Evolutionary conservation across 2,113 vertebrate species (phyloP).

Genomic region (Sterna hirundo): DNA sequence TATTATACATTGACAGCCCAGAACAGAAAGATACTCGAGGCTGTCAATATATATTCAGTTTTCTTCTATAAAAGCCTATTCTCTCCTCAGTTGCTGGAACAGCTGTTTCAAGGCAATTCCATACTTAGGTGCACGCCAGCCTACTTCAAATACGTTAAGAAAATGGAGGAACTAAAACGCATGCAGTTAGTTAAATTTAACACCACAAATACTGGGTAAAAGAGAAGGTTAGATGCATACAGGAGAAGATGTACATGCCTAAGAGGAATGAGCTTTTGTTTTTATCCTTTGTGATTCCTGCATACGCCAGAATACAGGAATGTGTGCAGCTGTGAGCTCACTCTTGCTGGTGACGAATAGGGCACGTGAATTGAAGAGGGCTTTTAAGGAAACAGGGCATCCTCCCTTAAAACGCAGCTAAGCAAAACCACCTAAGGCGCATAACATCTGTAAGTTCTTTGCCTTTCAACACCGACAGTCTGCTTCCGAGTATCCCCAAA

Average conservation of each 20-base stretch:
- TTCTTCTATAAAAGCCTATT: background rate
- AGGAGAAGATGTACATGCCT: background rate
- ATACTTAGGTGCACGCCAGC: background rate
- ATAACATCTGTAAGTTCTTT: background rate
- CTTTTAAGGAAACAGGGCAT: background rate
- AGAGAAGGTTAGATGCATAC: background rate
- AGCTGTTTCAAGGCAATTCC: background rate
- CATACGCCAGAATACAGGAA: background rate
- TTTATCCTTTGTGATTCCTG: background rate
- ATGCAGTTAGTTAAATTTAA: background rate
- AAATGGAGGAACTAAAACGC: background rate
- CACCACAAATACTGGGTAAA: background rate
- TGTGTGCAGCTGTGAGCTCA: background rate
- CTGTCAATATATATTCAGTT: background rate
- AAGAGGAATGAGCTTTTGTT: background rate
- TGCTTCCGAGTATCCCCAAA: background rate
- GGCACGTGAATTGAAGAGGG: rapidly evolving
- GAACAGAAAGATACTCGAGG: background rate
- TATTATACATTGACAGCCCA: background rate
- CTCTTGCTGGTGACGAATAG: background rate
- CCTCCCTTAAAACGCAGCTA: background rate
- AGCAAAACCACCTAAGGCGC: background rate
- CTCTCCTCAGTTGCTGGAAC: background rate
- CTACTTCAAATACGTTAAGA: background rate
- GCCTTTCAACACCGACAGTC: background rate